phyloP scores from a whole-genome alignment of 2,888 invertebrate genomes.

The Acleris literana region DNA sequence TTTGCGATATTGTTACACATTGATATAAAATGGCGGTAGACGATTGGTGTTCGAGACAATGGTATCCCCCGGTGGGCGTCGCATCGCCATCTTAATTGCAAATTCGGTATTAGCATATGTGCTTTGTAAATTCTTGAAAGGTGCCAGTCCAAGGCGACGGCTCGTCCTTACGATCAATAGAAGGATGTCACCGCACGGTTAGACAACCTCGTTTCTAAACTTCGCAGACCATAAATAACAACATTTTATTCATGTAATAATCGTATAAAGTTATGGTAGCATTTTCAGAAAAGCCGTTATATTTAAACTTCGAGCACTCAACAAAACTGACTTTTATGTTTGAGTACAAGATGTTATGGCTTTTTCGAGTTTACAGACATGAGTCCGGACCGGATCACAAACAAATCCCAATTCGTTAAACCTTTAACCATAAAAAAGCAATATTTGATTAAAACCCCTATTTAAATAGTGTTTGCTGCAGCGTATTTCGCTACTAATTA shows the following conservation, averaged over 20 bases:
- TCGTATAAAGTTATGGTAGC: too few relatives aligned
- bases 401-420: background rate
- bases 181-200: constrained; percentile 47
- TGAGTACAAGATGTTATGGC: too few relatives aligned
- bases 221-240: background rate
- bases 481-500: constrained; percentile 62
- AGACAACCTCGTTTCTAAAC: constrained; percentile 29
- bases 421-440: constrained; percentile 36
- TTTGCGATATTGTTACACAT: constrained; percentile 28
- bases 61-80: constrained; percentile 72
- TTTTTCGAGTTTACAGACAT: too few relatives aligned
- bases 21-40: constrained; percentile 49
- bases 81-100: constrained; percentile 73
- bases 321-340: too few relatives aligned
- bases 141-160: constrained; percentile 67
- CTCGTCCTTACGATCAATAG: constrained; percentile 59
- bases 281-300: too few relatives aligned
- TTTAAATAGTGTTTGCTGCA: constrained; percentile 56
- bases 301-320: too few relatives aligned
- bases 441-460: constrained; percentile 47
- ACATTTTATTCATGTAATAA: constrained; percentile 24
- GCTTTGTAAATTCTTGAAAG: constrained; percentile 77
- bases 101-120: constrained; percentile 78
- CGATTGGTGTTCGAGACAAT: constrained; percentile 70
- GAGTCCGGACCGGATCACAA: too few relatives aligned